phyloP scores from a whole-genome alignment of 2,113 vertebrate species.

The Chionodraco myersi region DNA sequence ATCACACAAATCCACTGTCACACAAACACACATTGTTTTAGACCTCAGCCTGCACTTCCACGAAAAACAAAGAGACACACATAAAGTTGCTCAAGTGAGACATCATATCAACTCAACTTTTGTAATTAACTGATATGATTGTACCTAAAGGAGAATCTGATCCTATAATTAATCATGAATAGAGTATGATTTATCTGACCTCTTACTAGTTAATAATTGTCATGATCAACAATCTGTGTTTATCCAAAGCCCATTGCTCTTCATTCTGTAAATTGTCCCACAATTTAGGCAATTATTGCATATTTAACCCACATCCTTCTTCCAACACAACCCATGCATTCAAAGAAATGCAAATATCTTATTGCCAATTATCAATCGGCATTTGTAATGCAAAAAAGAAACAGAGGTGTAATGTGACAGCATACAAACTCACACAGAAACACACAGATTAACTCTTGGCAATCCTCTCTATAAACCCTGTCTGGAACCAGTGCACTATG shows the following conservation, averaged over 20 bases:
- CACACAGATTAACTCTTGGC: conserved; percentile 3
- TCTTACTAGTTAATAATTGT: not conserved
- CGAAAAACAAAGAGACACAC: conserved; percentile 18
- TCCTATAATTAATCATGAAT: not conserved
- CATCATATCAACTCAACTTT: conserved; percentile 16
- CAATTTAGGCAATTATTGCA: not conserved
- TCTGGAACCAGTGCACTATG: not conserved
- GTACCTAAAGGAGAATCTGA: not conserved
- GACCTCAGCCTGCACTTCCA: conserved; percentile 12
- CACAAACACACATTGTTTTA: conserved; percentile 14
- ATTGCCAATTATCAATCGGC: conserved; percentile 6
- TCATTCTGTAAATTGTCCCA: not conserved
- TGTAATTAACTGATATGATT: conserved; percentile 21
- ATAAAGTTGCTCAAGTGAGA: conserved; percentile 17
- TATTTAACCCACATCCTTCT: conserved; percentile 30
- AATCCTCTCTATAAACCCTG: not conserved
- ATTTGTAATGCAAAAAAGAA: conserved; percentile 2
- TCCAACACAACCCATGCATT: conserved; percentile 3
- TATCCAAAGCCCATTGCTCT: not conserved
- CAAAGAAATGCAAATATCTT: conserved; percentile 7
- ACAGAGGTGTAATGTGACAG: conserved; percentile 9
- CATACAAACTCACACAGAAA: conserved; percentile 6
- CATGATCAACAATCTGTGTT: not conserved
- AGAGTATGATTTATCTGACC: not conserved
- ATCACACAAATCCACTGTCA: conserved; percentile 60